Conservation (phyloP, 2,113 vertebrate species). For the Cinclus cinclus region DNA sequence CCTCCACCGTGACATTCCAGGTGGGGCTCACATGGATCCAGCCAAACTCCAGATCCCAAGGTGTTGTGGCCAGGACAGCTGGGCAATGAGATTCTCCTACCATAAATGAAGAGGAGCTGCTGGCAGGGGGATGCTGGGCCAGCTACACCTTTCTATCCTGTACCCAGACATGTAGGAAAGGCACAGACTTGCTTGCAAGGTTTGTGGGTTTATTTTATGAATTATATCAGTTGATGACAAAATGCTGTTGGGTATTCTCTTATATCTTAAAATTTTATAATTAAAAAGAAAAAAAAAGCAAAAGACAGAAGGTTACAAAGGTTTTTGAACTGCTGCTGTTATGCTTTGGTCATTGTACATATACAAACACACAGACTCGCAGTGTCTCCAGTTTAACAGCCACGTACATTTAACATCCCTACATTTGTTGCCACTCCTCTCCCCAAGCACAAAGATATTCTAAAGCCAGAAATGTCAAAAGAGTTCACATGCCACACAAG, state of each 20-base stretch:
- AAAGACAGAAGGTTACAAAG: background rate
- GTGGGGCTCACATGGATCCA: background rate
- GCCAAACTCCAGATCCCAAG: background rate
- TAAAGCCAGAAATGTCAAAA: background rate
- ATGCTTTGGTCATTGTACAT: background rate
- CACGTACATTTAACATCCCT: background rate
- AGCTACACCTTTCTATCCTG: background rate
- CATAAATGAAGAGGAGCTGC: background rate
- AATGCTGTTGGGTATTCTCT: background rate
- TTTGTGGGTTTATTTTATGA: background rate
- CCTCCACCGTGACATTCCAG: background rate
- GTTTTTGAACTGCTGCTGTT: background rate
- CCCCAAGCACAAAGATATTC: background rate
- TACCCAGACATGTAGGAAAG: background rate
- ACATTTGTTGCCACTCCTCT: background rate
- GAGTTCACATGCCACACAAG: background rate
- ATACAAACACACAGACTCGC: too few relatives aligned
- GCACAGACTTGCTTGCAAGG: fast-evolving
- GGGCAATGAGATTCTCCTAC: background rate
- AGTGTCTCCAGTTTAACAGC: background rate
- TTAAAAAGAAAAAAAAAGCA: too few relatives aligned
- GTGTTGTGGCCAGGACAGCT: background rate
- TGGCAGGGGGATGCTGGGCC: background rate
- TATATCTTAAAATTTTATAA: background rate
- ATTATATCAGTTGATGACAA: background rate